Evolutionary conservation across 2,797 vertebrate genomes (phyloP), one percentile per base, ranked within the genome.

Genomic region (Craterocephalus amniculus): DNA sequence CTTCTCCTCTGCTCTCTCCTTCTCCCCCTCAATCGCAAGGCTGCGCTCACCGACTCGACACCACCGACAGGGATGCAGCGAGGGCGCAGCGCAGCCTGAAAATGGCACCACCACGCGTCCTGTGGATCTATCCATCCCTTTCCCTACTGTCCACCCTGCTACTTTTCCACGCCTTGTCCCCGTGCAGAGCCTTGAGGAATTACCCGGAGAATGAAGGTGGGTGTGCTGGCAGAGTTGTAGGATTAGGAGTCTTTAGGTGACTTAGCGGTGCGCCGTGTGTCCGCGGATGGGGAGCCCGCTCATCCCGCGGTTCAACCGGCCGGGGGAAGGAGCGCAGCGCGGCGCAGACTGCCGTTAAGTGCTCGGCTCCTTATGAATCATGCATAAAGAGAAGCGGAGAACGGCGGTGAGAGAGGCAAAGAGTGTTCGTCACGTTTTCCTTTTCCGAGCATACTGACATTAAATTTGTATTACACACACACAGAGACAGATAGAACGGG

Each of bases 131-230:
- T 92, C 92, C 91, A 69, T 91, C 88, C 83, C 83, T 92, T 64
- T 67, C 76, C 80, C 86, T 93, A 72, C 87, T 90, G 51, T 78
- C 85, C 40, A 75, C 82, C 68, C 87, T 92, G 54, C 86, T 93
- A 38, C 58, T 93, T 71, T 90, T 93, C 40, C 81, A 86, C 72
- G 79, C 77, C 65, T 48, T 92, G 60, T 74, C 83, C 74, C 89
- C 86, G 77, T 86, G 87, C 63, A 68, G 78, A 80, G 91, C 92
- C 67, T 89, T 94, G 84, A 75, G 94, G 93, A 95, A 91, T 93
- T 95, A 95, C 84, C 94, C 94, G 43, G 94, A 95, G 52, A 95
- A 95, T 92, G 94, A 95, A 95, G 94, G 94, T 95, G 90, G 86
- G 93, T 84, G 76, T 61, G 38, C 61, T 27, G 62, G 43, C 31